Percentiles rank a stretch among this genome's conserved stretches.
Conservation (phyloP, 2,797 vertebrate genomes). For the Limosa lapponica region DNA sequence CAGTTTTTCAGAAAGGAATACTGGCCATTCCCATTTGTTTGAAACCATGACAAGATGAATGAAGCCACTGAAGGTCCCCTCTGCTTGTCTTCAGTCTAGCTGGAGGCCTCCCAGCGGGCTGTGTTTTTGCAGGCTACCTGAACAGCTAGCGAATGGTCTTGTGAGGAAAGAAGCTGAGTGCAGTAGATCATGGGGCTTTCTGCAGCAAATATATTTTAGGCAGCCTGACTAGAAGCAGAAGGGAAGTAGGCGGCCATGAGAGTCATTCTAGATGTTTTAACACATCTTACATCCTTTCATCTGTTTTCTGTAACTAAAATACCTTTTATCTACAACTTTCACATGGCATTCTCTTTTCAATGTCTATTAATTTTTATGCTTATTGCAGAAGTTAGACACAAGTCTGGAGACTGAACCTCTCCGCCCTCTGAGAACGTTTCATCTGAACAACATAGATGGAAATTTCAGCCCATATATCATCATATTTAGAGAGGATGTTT, state of each 20-base stretch:
- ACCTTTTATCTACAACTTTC: neutral
- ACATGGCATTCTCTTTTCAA: neutral
- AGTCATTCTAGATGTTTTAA: neutral
- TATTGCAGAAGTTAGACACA: neutral
- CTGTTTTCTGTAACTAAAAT: neutral
- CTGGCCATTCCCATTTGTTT: neutral
- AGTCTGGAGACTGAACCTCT: neutral
- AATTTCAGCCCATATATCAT: neutral
- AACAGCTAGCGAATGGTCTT: neutral
- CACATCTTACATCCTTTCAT: neutral
- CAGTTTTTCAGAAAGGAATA: neutral
- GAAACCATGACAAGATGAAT: neutral
- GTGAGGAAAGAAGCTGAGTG: neutral
- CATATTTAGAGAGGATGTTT: neutral
- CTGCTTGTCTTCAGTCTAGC: neutral
- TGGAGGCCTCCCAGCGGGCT: neutral
- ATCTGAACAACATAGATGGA: neutral
- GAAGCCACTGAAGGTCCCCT: neutral
- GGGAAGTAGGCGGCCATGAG: neutral
- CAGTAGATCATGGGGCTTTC: neutral
- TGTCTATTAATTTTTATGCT: neutral
- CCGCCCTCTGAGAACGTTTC: neutral
- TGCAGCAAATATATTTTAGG: neutral
- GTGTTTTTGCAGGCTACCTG: neutral
- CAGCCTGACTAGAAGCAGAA: neutral